Conservation (phyloP, 2,113 vertebrate species). For the Himantopus leucocephalus region DNA sequence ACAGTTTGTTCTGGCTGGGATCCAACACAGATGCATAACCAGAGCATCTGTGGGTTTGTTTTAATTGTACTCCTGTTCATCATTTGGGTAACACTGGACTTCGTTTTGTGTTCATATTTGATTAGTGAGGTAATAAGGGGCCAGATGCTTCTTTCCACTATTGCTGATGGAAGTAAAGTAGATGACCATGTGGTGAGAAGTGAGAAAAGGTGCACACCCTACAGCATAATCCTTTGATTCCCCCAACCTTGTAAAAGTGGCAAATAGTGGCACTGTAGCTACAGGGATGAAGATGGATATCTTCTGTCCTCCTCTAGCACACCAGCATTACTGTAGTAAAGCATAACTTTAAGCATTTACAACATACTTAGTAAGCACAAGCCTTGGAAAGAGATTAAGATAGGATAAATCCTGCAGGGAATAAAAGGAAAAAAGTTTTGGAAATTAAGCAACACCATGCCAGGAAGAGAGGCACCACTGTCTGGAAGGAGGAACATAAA, state of each 20-base stretch:
- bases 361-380: not conserved
- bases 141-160: not conserved
- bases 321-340: not conserved
- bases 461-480: not conserved
- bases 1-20: slow-evolving; percentile 8
- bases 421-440: not conserved
- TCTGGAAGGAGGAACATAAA: not conserved
- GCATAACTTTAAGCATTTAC: not conserved
- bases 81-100: not conserved
- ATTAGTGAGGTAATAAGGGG: not conserved
- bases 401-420: not conserved
- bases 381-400: not conserved
- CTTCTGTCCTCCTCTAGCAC: not conserved
- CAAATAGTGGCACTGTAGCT: not conserved
- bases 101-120: not conserved
- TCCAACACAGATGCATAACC: not conserved
- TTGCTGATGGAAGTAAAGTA: not conserved
- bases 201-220: not conserved
- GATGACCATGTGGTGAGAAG: not conserved
- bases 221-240: not conserved
- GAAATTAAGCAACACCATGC: not conserved
- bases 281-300: not conserved
- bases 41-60: not conserved
- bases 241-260: not conserved
- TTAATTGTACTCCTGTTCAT: slow-evolving; percentile 1